phyloP scores from a whole-genome alignment of 1,140 invertebrate genomes.

The Stegodyphus mimosarum region DNA sequence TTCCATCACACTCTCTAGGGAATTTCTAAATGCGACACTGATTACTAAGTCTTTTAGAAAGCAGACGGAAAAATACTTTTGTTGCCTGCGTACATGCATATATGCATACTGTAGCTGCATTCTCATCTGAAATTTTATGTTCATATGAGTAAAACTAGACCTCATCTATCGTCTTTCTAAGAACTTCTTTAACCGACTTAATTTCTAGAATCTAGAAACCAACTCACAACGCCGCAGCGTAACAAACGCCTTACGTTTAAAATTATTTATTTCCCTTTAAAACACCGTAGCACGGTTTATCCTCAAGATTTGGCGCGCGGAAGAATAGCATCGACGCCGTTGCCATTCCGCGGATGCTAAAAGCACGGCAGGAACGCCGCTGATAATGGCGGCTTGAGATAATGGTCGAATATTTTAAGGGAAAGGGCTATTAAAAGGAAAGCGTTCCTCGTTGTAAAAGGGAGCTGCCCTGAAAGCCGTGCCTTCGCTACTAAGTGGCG shows the following conservation, averaged over 20 bases:
- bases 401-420: conserved; percentile 55
- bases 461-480: not conserved
- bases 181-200: no score
- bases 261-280: conserved; percentile 44
- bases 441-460: not conserved
- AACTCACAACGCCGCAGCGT: not conserved
- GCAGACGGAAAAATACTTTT: no score
- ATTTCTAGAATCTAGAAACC: no score
- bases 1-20: no score
- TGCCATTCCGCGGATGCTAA: conserved; percentile 51
- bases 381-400: conserved; percentile 56
- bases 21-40: no score
- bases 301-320: not conserved
- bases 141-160: no score
- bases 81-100: no score
- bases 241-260: conserved; percentile 41
- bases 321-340: conserved; percentile 43
- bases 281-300: not conserved
- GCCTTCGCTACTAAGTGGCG: conserved; percentile 47
- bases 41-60: no score
- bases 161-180: no score
- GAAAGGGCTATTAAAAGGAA: conserved; percentile 51
- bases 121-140: no score
- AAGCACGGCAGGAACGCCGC: conserved; percentile 46
- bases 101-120: no score